Percentiles rank a stretch among this genome's conserved stretches.
Conservation (phyloP, 2,113 vertebrate species). For the Syngnathus floridae region DNA sequence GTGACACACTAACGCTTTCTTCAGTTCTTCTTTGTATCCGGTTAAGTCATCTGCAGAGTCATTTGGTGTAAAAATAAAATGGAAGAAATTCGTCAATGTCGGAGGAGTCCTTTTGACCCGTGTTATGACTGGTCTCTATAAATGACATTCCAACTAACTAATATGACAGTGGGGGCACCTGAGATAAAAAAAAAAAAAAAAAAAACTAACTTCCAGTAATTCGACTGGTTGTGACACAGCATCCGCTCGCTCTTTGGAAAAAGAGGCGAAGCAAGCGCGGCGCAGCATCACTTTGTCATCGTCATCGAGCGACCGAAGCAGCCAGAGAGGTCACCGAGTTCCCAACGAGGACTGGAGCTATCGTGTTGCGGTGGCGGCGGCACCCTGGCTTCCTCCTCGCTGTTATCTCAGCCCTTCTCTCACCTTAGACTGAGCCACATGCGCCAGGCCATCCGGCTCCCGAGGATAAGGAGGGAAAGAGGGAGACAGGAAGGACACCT, state of each 20-base stretch:
- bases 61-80: slow-evolving; percentile 11
- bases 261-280: background rate
- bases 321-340: slow-evolving; percentile 68
- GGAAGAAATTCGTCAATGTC: slow-evolving; percentile 21
- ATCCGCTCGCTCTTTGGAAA: slow-evolving; percentile 5
- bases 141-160: slow-evolving; percentile 21
- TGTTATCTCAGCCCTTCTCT: slow-evolving; percentile 65
- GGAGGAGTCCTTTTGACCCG: slow-evolving; percentile 23
- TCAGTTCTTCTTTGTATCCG: background rate
- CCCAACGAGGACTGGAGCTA: slow-evolving; percentile 61
- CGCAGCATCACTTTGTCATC: slow-evolving; percentile 1
- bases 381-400: slow-evolving; percentile 66
- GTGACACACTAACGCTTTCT: slow-evolving; percentile 3
- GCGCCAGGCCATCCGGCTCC: slow-evolving; percentile 63
- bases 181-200: slow-evolving; percentile 5
- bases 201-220: background rate
- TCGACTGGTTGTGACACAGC: background rate
- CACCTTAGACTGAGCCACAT: slow-evolving; percentile 49
- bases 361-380: slow-evolving; percentile 68
- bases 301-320: slow-evolving; percentile 3
- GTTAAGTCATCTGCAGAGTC: slow-evolving; percentile 17
- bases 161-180: slow-evolving; percentile 12
- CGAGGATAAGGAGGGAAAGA: slow-evolving; percentile 62
- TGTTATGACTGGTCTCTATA: slow-evolving; percentile 16
- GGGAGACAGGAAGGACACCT: slow-evolving; percentile 78